Evolutionary conservation across 2,113 vertebrate species (phyloP), one percentile per base, ranked within the genome.

Genomic region (Carettochelys insculpta): DNA sequence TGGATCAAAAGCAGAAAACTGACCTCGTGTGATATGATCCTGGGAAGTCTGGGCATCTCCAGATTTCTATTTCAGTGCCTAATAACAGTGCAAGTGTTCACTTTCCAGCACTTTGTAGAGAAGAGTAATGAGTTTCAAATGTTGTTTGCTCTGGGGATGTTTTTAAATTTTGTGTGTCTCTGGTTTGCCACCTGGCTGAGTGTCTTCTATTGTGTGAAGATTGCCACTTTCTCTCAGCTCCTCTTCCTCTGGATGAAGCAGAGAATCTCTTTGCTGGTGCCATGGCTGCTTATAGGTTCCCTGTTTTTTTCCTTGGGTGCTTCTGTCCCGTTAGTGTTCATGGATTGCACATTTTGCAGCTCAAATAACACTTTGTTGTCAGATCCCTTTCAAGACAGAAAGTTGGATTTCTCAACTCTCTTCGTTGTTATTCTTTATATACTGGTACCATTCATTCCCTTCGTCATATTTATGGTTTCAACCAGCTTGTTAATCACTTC

Each of bases 131-230:
- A 12, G 43, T 0, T 83, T 58, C 71, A 90, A 38, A 4, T 88
- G 10, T 76, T 56, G 53, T 81, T 89, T 80, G 3, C 86, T 78
- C 83, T 58, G 16, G 95, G 95, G 94, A 88, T 68, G 13, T 93
- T 94, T 73, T 75, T 77, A 77, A 95, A 94, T 52, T 47, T 82
- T n/a, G 47, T 96, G 45, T 78, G 52, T 27, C 25, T 51, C 43
- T 95, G 90, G 77, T 6, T 92, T 38, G n/a, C 31, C 38, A 45
- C 75, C 4, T 56, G 34, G 20, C 87, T 95, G 22, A 50, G 71
- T 80, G 87, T 95, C 85, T 76, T 96, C 68, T 89, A 87, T 87
- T 96, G 94, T 80, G 65, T 96, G 83, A 96, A 93, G 54, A 88
- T 75, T 76, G 51, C 92, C 86, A 94, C 1, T 77, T 92, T 95